These are phyloP conservation scores for Apotomis turbidana DNA, from an alignment of 2,888 invertebrate genomes.

Conservation along the genomic window DNA sequence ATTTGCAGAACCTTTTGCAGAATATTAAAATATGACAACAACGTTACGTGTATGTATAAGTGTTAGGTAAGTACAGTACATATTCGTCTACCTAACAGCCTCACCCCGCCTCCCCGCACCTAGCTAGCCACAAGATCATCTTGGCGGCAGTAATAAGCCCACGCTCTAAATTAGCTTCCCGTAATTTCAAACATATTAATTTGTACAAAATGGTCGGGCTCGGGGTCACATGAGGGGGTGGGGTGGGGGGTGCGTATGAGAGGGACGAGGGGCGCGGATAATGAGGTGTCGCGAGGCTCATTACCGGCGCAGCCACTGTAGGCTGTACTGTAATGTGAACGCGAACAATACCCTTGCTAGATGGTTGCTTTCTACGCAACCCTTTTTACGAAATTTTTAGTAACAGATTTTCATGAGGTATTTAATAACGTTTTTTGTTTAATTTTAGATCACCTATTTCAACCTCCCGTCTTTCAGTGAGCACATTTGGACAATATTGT, in stretches of 20 bases:
- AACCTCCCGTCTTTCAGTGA: no score
- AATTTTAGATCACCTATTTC: no score
- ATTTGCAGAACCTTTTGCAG: no score
- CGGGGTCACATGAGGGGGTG: slow-evolving; percentile 1
- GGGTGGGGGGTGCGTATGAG: neutral
- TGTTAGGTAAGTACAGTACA: no score
- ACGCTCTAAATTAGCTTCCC: slow-evolving; percentile 10
- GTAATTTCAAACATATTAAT: slow-evolving; percentile 27
- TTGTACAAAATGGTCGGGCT: neutral
- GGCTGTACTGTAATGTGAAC: neutral
- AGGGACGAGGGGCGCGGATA: slow-evolving; percentile 6
- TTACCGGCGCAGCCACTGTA: slow-evolving; percentile 1
- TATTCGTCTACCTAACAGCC: neutral
- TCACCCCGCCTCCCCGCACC: neutral
- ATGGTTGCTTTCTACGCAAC: no score
- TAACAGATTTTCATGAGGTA: no score
- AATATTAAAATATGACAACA: no score
- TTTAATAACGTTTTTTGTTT: no score
- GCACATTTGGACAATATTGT: no score
- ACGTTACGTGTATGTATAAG: no score
- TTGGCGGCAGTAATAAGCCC: slow-evolving; percentile 2
- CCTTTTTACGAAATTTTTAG: no score
- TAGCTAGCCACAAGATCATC: neutral
- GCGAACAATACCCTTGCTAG: neutral
- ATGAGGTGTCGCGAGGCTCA: slow-evolving; percentile 25